phyloP scores from a whole-genome alignment of 2,888 invertebrate species.

The Petrolisthes manimaculis region DNA sequence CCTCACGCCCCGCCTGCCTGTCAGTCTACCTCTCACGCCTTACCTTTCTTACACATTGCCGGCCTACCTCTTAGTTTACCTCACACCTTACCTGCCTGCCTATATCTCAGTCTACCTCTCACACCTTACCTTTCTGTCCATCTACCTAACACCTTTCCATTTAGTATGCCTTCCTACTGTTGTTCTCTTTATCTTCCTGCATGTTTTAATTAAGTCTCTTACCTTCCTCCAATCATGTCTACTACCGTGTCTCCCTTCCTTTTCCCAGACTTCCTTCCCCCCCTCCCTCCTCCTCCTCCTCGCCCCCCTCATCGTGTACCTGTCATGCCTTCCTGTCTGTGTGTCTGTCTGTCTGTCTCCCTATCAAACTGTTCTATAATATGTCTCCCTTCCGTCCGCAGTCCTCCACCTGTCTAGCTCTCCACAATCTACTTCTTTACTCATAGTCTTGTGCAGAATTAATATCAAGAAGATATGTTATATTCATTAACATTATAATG shows the following conservation, averaged over 20 bases:
- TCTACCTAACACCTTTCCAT: background rate
- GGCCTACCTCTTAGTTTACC: background rate
- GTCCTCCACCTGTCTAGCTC: too few species aligned
- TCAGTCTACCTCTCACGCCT: background rate
- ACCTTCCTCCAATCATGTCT: background rate
- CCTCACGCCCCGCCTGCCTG: background rate
- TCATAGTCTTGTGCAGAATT: too few species aligned
- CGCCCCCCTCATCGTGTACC: background rate
- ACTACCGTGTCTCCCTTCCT: background rate
- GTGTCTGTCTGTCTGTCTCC: slow-evolving; percentile 7
- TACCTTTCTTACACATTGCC: background rate
- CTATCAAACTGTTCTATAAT: background rate
- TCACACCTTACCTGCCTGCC: background rate
- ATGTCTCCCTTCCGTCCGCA: too few species aligned
- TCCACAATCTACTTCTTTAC: too few species aligned
- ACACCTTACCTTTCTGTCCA: background rate
- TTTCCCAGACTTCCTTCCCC: background rate
- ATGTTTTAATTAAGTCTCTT: background rate
- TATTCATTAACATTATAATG: too few species aligned
- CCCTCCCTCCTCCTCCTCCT: background rate
- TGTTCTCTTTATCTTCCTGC: background rate
- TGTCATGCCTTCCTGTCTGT: background rate
- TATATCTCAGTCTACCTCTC: background rate
- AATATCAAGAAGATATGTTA: too few species aligned
- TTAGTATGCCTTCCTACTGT: too few species aligned